Percentiles rank a stretch among this genome's conserved stretches.
phyloP scores from a whole-genome alignment of 2,888 invertebrate genomes.

The Drosophila monieri region DNA sequence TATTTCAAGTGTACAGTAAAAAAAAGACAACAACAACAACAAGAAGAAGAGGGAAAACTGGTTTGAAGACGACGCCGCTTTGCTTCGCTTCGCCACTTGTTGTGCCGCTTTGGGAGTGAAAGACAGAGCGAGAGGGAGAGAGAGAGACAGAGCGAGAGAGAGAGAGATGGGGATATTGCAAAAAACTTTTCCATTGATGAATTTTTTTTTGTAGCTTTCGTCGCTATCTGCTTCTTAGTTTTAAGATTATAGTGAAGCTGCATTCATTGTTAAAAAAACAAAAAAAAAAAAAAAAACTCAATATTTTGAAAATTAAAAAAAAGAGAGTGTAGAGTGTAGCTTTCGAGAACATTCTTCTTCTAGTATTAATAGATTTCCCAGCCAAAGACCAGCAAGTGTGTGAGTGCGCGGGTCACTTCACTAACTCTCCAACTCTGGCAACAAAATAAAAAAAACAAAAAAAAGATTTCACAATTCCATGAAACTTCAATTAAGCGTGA shows the following conservation, averaged over 20 bases:
- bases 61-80: constrained; percentile 57
- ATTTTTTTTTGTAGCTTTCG: constrained; percentile 43
- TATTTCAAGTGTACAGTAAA: constrained; percentile 10
- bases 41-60: constrained; percentile 55
- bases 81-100: constrained; percentile 39
- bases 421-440: constrained; percentile 16
- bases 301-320: neutral
- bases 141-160: constrained; percentile 25
- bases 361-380: constrained; percentile 21
- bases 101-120: constrained; percentile 21
- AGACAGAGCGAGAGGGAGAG: constrained; percentile 14
- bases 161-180: constrained; percentile 67
- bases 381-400: neutral
- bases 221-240: constrained; percentile 12
- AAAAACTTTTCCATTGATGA: constrained; percentile 77
- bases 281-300: neutral
- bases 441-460: constrained; percentile 25
- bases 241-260: constrained; percentile 11
- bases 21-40: constrained; percentile 24
- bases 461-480: constrained; percentile 36
- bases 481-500: constrained; percentile 19
- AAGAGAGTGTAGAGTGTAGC: constrained; percentile 4
- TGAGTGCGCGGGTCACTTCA: constrained; percentile 7
- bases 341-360: constrained; percentile 54
- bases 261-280: constrained; percentile 5